Base-by-base conservation (phyloP, 2,888 invertebrate genomes). In the Darwinula stevensoni region DNA sequence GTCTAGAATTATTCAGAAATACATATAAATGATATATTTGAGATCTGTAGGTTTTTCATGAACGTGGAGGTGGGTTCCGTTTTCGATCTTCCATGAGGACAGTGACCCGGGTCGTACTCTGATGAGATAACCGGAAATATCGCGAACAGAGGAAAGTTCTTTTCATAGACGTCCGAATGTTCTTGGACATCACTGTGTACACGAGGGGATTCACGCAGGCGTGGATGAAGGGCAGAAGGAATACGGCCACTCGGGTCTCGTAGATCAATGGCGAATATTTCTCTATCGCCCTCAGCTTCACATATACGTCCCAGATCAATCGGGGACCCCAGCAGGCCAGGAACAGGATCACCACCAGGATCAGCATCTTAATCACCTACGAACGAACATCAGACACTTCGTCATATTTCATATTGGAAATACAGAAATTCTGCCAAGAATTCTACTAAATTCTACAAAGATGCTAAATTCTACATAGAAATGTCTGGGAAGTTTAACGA, bases 331-430 rank as follows among this genome's bases (percentile, higher is more conserved):
- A 58, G 39, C 54, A 54, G 4, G 54, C 26, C 17, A 56, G 41
- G 42, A 58, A 58, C 2, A 57, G 46, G 2, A 50, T 31, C 14
- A 58, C 51, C 9, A 58, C 54, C 11, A 56, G 45, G 6, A 57
- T 47, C 35, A 58, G 45, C 57, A 58, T 58, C 42, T 56, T 56
- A 37, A 58, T 58, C 5, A 58, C 57, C 57, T 58, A 45, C 1
- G 42, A 44, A 35, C 16, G 33, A 36, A 31, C 30, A 28, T 11
- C 5, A 28, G 14, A 6, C 5, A 11, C 12, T 28, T n/a, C n/a
- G 28, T 28, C 11, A 30, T 30, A 14, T 11, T 30, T n/a, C n/a
- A n/a, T n/a, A 30, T 14, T 13, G 9, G 30, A 13, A 30, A 11
- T 16, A 15, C 14, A 30, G 22, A 13, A 6, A 14, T 30, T 30